Percentiles rank a stretch among this genome's conserved stretches.
Conservation (phyloP, 64 coral and sea anemone genomes). For the Montipora efflorescens region DNA sequence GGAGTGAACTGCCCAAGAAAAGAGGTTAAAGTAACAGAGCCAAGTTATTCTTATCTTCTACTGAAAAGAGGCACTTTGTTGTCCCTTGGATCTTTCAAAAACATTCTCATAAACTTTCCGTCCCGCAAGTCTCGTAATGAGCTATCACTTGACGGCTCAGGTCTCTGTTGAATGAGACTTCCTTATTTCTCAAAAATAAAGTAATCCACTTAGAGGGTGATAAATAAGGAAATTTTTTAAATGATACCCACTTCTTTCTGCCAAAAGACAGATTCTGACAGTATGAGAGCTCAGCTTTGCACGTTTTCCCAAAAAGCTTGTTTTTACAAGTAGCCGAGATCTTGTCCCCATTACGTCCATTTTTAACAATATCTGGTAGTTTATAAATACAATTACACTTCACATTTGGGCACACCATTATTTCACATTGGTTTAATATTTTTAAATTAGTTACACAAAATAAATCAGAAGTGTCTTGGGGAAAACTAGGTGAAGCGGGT, state of each 20-base stretch:
- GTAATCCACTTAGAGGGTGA: slow-evolving; percentile 8
- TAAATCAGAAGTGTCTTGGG: not conserved
- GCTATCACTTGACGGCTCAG: not conserved
- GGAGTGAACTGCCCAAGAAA: slow-evolving; percentile 18
- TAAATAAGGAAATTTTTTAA: slow-evolving; percentile 11
- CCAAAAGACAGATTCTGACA: slow-evolving; percentile 13
- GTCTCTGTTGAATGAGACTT: not conserved
- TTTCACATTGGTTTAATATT: slow-evolving; percentile 10
- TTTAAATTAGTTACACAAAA: slow-evolving; percentile 13
- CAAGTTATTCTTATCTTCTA: slow-evolving; percentile 39
- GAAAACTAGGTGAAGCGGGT: slow-evolving; percentile 13
- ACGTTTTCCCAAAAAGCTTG: not conserved
- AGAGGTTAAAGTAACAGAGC: slow-evolving; percentile 53
- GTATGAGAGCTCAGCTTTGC: not conserved
- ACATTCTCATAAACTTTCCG: not conserved
- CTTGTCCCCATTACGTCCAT: not conserved
- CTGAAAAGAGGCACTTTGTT: not conserved
- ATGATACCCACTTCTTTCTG: slow-evolving; percentile 8
- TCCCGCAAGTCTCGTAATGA: slow-evolving; percentile 9
- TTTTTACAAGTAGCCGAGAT: not conserved
- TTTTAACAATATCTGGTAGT: not conserved
- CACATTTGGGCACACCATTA: not conserved
- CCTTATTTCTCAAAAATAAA: not conserved
- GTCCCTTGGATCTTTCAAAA: not conserved
- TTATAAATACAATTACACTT: slow-evolving; percentile 11